phyloP scores from a whole-genome alignment of 1,140 invertebrate genomes.

The Pygmarrhopalites habei region DNA sequence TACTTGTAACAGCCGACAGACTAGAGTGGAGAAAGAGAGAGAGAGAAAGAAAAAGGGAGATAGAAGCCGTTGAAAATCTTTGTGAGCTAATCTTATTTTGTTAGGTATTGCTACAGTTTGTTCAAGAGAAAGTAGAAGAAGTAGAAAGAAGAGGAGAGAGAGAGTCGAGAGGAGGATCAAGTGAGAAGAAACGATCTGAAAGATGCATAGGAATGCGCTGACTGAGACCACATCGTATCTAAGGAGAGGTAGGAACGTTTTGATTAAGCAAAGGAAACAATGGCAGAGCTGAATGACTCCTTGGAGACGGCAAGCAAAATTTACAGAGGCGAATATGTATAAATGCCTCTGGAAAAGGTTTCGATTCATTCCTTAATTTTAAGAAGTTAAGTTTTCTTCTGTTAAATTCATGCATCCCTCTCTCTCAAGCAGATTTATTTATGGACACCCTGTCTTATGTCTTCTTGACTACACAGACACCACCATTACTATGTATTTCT shows the following conservation, averaged over 20 bases:
- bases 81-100: too few relatives aligned
- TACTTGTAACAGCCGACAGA: too few relatives aligned
- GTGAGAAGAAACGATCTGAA: slow-evolving; percentile 21
- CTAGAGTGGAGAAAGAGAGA: too few relatives aligned
- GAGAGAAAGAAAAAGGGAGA: too few relatives aligned
- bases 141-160: background rate
- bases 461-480: background rate
- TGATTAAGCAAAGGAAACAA: slow-evolving; percentile 38
- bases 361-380: slow-evolving; percentile 39
- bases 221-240: slow-evolving; percentile 27
- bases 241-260: slow-evolving; percentile 18
- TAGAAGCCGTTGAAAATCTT: too few relatives aligned
- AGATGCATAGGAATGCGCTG: slow-evolving; percentile 24
- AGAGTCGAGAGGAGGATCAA: slow-evolving; percentile 6
- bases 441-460: slow-evolving; percentile 17
- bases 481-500: background rate
- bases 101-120: too few relatives aligned
- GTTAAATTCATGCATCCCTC: slow-evolving; percentile 36
- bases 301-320: slow-evolving; percentile 33
- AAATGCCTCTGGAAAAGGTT: slow-evolving; percentile 18
- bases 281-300: slow-evolving; percentile 23
- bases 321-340: slow-evolving; percentile 17
- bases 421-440: slow-evolving; percentile 29
- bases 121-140: background rate
- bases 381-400: slow-evolving; percentile 38